phyloP scores from a whole-genome alignment of 2,797 vertebrate species.

The Leptoclinus maculatus region DNA sequence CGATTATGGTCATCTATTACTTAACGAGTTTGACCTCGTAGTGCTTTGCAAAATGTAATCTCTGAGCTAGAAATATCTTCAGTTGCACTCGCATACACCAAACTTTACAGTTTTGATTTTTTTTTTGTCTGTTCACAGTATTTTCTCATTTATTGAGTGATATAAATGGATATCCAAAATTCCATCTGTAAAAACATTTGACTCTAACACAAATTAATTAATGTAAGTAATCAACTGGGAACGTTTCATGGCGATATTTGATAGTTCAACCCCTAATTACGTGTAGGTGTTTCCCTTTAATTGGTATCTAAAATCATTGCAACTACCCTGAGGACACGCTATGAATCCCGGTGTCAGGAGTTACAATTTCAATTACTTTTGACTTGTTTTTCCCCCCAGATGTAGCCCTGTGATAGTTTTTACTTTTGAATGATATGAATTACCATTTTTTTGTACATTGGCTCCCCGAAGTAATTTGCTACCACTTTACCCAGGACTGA shows the following conservation, averaged over 20 bases:
- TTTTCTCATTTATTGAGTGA: neutral
- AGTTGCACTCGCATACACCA: neutral
- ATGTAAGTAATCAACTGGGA: neutral
- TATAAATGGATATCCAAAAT: neutral
- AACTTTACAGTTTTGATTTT: neutral
- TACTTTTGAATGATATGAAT: neutral
- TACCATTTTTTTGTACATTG: neutral
- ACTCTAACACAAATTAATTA: neutral
- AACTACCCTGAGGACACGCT: neutral
- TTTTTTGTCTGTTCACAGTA: neutral
- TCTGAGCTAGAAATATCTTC: neutral
- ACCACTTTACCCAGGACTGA: neutral
- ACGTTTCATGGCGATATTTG: neutral
- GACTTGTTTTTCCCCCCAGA: neutral
- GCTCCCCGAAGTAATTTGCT: constrained; percentile 2
- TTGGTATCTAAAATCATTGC: neutral
- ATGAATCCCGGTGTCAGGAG: neutral
- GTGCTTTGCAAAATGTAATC: neutral
- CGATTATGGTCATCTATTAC: neutral
- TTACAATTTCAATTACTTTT: neutral
- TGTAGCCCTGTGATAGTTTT: constrained; percentile 4
- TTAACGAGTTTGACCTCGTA: too few relatives aligned
- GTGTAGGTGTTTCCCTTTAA: neutral
- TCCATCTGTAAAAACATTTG: neutral
- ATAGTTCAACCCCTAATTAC: neutral